Conservation (phyloP, 2,113 vertebrate genomes). For the Ptilorrhoa leucosticta region DNA sequence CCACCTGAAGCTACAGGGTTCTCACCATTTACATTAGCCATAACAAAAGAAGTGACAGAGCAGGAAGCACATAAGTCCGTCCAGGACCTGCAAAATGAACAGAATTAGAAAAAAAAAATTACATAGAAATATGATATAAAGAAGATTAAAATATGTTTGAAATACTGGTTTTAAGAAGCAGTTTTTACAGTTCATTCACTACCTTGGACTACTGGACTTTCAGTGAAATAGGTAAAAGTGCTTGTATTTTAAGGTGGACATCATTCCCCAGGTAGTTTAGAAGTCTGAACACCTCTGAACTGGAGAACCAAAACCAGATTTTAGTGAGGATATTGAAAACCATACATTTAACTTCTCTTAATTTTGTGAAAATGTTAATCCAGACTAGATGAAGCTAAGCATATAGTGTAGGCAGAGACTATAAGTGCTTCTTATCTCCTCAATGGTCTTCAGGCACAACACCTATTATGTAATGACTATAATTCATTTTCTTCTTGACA, state of each 20-base stretch:
- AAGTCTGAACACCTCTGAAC: background rate
- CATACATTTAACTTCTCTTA: background rate
- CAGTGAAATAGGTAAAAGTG: background rate
- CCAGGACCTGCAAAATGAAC: constrained; percentile 15
- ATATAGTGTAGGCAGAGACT: background rate
- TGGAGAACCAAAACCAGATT: background rate
- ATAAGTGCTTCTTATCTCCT: background rate
- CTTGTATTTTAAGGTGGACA: background rate
- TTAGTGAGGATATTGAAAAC: background rate
- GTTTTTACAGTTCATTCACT: background rate
- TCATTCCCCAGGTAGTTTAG: background rate
- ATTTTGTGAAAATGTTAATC: background rate
- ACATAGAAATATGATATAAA: constrained; percentile 21
- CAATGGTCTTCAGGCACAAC: background rate
- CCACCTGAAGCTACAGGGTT: background rate
- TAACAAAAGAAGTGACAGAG: background rate
- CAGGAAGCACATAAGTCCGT: background rate
- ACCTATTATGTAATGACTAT: background rate
- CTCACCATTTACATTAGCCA: background rate
- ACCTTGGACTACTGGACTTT: background rate
- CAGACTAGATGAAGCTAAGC: background rate
- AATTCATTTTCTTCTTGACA: background rate
- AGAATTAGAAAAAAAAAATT: background rate
- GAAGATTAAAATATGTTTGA: constrained; percentile 24
- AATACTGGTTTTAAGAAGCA: background rate